phyloP scores from a whole-genome alignment of 2,888 invertebrate species.

The Pseudanteris insignis region DNA sequence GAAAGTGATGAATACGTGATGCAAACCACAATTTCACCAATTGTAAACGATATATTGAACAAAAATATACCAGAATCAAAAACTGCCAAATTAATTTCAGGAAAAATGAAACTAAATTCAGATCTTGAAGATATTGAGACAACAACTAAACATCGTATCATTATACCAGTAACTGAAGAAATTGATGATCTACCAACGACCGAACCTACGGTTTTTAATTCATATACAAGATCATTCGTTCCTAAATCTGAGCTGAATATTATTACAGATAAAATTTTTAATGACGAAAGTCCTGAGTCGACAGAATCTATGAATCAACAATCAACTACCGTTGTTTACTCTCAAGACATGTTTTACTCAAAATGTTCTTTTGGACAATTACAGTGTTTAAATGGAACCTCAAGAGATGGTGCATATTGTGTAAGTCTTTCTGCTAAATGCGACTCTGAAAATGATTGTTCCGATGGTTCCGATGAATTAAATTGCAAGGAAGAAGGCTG shows the following conservation, averaged over 20 bases:
- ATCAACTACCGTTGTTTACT: conserved; percentile 3
- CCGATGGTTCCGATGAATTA: conserved; percentile 72
- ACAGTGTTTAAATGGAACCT: conserved; percentile 71
- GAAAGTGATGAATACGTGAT: neutral
- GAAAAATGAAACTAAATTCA: too few species aligned
- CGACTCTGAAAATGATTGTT: conserved; percentile 72
- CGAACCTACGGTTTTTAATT: conserved; percentile 34
- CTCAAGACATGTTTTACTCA: conserved; percentile 59
- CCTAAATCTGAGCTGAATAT: conserved; percentile 16
- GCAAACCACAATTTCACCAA: conserved; percentile 1
- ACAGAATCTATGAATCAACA: neutral
- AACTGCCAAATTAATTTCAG: conserved; percentile 25
- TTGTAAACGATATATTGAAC: neutral
- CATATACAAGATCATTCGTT: conserved; percentile 18
- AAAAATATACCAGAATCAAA: conserved; percentile 11
- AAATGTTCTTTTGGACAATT: conserved; percentile 71
- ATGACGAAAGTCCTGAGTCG: conserved; percentile 1
- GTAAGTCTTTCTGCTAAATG: conserved; percentile 68
- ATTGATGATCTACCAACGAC: conserved; percentile 48
- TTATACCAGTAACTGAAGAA: conserved; percentile 61
- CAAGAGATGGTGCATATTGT: conserved; percentile 71
- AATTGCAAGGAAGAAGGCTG: conserved; percentile 70
- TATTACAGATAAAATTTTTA: conserved; percentile 2
- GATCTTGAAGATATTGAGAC: conserved; percentile 14
- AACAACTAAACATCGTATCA: conserved; percentile 48